These are phyloP conservation scores for Typhlichthys subterraneus DNA, from an alignment of 2,797 vertebrate species.

Conservation along the genomic window DNA sequence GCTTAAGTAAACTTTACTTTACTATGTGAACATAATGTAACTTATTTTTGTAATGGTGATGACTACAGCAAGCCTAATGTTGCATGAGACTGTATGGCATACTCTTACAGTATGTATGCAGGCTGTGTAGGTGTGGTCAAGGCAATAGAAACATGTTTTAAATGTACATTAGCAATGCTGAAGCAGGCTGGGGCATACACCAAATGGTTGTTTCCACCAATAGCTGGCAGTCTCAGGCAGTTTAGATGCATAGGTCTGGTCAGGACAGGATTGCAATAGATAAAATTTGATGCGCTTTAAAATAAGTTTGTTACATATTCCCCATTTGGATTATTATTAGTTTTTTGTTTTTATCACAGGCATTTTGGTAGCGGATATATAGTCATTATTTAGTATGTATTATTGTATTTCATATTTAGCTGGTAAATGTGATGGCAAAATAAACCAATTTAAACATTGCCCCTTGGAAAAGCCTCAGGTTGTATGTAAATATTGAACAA, in stretches of 20 bases:
- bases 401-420: neutral
- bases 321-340: too few species aligned
- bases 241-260: neutral
- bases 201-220: neutral
- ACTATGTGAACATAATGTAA: too few species aligned
- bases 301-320: neutral
- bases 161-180: neutral
- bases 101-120: neutral
- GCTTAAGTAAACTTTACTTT: too few species aligned
- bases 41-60: too few species aligned
- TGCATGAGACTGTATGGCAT: neutral
- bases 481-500: neutral
- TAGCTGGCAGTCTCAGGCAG: neutral
- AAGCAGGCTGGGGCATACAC: neutral
- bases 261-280: neutral
- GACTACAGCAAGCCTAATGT: too few species aligned
- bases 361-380: neutral
- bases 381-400: neutral
- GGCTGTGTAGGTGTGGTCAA: constrained; percentile 20
- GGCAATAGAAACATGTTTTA: constrained; percentile 10
- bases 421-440: neutral
- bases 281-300: constrained; percentile 4
- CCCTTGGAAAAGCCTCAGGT: neutral
- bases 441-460: neutral
- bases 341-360: too few species aligned